phyloP scores from a whole-genome alignment of 2,113 vertebrate species.

The Ochotona curzoniae region DNA sequence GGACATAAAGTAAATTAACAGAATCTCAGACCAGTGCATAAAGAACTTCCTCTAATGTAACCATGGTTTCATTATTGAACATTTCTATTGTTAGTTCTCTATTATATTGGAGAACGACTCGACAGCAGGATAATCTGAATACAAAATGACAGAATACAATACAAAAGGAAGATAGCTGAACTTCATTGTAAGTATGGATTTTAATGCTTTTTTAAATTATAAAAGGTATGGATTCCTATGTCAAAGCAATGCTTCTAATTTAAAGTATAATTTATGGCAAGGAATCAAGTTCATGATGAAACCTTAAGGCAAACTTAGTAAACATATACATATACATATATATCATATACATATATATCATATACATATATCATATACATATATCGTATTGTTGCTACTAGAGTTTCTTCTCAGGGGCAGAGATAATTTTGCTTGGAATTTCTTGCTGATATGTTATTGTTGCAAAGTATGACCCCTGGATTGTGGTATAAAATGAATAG shows the following conservation, averaged over 20 bases:
- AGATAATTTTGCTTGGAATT: constrained; percentile 39
- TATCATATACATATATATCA: too few species aligned
- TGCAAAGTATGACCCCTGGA: constrained; percentile 27
- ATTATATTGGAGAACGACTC: constrained; percentile 72
- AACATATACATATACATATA: too few species aligned
- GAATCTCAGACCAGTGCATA: constrained; percentile 68
- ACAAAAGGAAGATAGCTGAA: constrained; percentile 70
- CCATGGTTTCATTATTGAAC: constrained; percentile 83
- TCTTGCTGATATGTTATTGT: constrained; percentile 44
- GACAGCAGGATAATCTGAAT: constrained; percentile 77
- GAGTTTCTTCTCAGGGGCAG: neutral
- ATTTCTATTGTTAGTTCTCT: constrained; percentile 81
- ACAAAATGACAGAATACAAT: constrained; percentile 68
- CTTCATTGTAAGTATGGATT: constrained; percentile 50
- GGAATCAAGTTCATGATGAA: constrained; percentile 26
- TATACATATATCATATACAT: too few species aligned
- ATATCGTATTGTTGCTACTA: neutral
- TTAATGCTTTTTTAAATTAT: constrained; percentile 54
- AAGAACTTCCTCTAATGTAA: constrained; percentile 80
- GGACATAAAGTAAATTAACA: constrained; percentile 76
- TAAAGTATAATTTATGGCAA: constrained; percentile 24
- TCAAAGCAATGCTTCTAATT: neutral
- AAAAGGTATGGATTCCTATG: neutral
- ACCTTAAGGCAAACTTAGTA: neutral
- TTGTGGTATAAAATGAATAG: constrained; percentile 14